Evolutionary conservation across 2,113 vertebrate species (phyloP).

Genomic region (Ptyas mucosa): DNA sequence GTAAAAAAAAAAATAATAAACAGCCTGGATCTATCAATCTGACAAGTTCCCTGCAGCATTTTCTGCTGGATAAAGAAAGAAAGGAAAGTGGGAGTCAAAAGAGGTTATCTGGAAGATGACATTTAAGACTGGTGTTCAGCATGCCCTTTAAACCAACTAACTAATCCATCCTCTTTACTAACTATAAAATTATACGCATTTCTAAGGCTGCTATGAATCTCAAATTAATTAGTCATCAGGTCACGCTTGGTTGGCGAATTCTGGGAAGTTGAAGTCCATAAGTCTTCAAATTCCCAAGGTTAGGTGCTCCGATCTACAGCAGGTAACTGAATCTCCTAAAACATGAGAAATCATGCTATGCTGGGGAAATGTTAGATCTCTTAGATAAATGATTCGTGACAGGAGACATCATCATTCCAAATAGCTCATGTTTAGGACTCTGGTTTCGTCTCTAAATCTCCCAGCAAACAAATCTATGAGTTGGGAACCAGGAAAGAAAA

Average conservation of each 20-base stretch:
- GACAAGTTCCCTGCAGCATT: not conserved
- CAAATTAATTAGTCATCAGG: not conserved
- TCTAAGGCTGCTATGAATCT: not conserved
- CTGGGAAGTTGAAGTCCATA: not conserved
- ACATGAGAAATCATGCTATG: not conserved
- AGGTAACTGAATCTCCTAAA: not conserved
- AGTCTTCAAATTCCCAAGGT: not conserved
- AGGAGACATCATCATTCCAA: not conserved
- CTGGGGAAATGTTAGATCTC: not conserved
- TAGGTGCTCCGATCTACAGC: not conserved
- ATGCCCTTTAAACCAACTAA: not conserved
- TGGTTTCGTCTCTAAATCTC: not conserved
- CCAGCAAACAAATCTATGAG: not conserved
- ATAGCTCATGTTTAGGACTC: not conserved
- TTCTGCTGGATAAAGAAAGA: not conserved
- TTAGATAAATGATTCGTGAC: not conserved
- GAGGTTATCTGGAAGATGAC: not conserved
- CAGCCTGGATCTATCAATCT: not conserved
- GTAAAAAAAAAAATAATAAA: not conserved
- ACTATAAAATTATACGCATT: not conserved
- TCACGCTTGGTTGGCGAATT: not conserved
- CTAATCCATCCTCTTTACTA: not conserved
- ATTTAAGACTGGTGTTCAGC: not conserved
- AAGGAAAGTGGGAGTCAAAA: not conserved
- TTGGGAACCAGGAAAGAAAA: not conserved